Evolutionary conservation across 2,888 invertebrate species (phyloP), one percentile per base, ranked within the genome.

Genomic region (Epistrophe grossulariae): DNA sequence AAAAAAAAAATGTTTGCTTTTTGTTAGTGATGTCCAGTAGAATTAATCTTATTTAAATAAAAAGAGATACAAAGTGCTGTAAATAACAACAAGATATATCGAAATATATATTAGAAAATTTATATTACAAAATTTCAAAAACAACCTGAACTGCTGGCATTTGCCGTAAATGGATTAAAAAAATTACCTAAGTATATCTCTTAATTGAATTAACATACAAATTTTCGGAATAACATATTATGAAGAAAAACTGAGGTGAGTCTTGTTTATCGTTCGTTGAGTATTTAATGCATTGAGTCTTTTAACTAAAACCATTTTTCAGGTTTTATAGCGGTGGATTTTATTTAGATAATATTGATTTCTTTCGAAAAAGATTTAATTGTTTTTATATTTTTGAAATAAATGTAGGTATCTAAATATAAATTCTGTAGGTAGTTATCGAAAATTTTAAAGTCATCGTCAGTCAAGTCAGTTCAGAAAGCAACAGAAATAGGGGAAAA

Each of bases 151-250:
- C 59, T 28, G 9, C 59, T 10, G 38, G 17, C 13, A n/a, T 15
- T 45, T 45, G 6, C 66, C 66, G 31, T 66, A 66, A 48, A 31
- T n/a, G 66, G 66, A 48, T 66, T 48, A 43, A 11, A n/a, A 45
- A 17, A 31, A 11, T 17, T n/a, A n/a, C 8, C 9, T 9, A n/a
- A n/a, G n/a, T n/a, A 31, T 43, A 5, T 62, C n/a, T 45, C 13
- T 17, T 66, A 66, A 66, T 66, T 66, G 31, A 66, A 66, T 66
- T 66, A 66, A 48, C 31, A 66, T 66, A 66, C 48, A 48, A 31
- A 48, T 35, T 48, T 31, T 48, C 5, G 48, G 45, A 64, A 66
- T 48, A 45, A 48, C n/a, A 48, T 17, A 45, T 5, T 15, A 66
- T 2, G 24, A 66, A 66, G n/a, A 66, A 62, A 66, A 66, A 66